A percentile compares a stretch with the other conserved stretches of the same genome.
phyloP scores from a whole-genome alignment of 2,113 vertebrate genomes.

The Phyllopteryx taeniolatus region DNA sequence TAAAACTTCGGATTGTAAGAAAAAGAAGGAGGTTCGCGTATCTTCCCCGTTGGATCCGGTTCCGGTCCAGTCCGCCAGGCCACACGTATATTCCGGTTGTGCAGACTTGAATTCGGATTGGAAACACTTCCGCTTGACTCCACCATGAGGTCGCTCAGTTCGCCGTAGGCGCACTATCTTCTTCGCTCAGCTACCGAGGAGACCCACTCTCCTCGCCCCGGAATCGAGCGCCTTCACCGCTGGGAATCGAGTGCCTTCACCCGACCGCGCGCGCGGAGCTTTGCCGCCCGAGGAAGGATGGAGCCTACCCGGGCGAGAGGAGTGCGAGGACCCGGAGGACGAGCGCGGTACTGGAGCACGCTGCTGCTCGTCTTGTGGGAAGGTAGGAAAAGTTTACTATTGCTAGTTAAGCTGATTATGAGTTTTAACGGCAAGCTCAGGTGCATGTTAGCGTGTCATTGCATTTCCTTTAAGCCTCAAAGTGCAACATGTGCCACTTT shows the following conservation, averaged over 20 bases:
- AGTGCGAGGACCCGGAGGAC: not conserved
- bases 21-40: not conserved
- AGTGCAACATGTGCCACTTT: not conserved
- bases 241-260: not conserved
- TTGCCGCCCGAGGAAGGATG: not conserved
- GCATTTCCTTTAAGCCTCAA: not conserved
- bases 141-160: not conserved
- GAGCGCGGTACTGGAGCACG: not conserved
- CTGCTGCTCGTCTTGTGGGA: not conserved
- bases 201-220: not conserved
- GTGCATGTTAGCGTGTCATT: not conserved
- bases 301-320: not conserved
- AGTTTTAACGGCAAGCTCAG: not conserved
- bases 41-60: not conserved
- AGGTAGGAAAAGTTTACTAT: conserved; percentile 1
- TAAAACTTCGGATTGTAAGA: not conserved
- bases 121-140: not conserved
- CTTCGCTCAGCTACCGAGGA: not conserved
- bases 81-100: not conserved
- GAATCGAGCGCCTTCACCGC: not conserved
- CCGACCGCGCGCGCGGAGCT: not conserved
- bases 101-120: not conserved
- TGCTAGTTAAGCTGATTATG: not conserved
- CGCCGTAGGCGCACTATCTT: not conserved
- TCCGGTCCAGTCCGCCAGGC: not conserved